Evolutionary conservation across 2,888 invertebrate genomes (phyloP).

Genomic region (Ichneumoninae sp.): DNA sequence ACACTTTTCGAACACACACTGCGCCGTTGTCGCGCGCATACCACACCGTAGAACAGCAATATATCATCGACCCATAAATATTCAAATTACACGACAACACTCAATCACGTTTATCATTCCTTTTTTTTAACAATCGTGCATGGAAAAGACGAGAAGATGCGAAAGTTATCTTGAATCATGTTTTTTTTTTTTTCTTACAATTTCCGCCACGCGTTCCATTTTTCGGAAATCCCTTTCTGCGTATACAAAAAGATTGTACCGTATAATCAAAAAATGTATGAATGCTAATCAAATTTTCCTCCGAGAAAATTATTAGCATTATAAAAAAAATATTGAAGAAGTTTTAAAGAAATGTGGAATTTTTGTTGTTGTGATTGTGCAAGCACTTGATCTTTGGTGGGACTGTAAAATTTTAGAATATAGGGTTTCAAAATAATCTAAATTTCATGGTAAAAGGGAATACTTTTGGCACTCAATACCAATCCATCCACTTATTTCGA

Average conservation of each 20-base stretch:
- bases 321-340: too few species aligned
- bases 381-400: too few species aligned
- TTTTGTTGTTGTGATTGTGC: too few species aligned
- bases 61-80: slow-evolving; percentile 39
- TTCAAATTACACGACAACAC: slow-evolving; percentile 35
- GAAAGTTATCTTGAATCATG: background rate
- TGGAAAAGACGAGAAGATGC: background rate
- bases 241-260: background rate
- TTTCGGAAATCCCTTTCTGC: background rate
- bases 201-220: background rate
- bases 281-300: too few species aligned
- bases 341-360: too few species aligned
- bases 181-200: background rate
- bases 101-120: slow-evolving; percentile 9
- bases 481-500: too few species aligned
- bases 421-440: too few species aligned
- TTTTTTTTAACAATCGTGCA: slow-evolving; percentile 6
- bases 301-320: too few species aligned
- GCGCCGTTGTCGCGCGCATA: slow-evolving; percentile 11
- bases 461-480: too few species aligned
- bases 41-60: background rate
- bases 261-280: background rate
- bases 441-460: too few species aligned
- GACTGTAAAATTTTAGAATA: too few species aligned
- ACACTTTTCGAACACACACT: slow-evolving; percentile 37